Evolutionary conservation across 2,113 vertebrate genomes (phyloP), one percentile per base, ranked within the genome.

Genomic region (Archocentrus centrarchus): DNA sequence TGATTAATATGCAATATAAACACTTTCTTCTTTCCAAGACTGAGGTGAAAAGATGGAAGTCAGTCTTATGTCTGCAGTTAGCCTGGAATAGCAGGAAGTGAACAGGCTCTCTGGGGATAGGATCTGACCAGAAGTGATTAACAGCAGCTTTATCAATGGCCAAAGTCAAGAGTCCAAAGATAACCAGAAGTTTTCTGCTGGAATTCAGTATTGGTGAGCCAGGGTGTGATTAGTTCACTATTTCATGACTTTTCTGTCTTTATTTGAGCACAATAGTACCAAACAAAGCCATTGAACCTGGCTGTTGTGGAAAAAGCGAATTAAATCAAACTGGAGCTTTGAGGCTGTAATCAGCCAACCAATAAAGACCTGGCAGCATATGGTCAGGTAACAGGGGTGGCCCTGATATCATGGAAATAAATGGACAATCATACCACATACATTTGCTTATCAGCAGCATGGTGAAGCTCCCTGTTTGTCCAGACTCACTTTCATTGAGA

Each of bases 341-440:
- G 37, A 66, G 62, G 22, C 22, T 44, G 37, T 22, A n/a, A 41
- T 11, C 37, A 24, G 15, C 44, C 44, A 47, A 47, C 37, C 62
- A 5, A 44, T 44, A 66, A 66, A 15, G 9, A 15, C n/a, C 0
- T 24, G n/a, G 62, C 0, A 41, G 62, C 15, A 39, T 39, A 7
- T 37, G 20, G 60, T 37, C 62, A 64, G 20, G 6, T 41, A 37
- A 0, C 35, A 11, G 62, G 39, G 37, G 11, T 0, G 41, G 20
- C 37, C 37, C 2, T 64, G 20, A 39, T 17, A 39, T 15, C n/a
- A 24, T 24, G 62, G 13, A 24, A 66, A 44, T n/a, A 66, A 66
- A 66, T 64, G 62, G 37, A 15, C 61, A 5, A 14, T 47, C 14
- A 39, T 14, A 1, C 2, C 62, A 41, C 35, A 22, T 64, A 13